Evolutionary conservation across 2,797 vertebrate genomes (phyloP).

Genomic region (Acanthis flammea): DNA sequence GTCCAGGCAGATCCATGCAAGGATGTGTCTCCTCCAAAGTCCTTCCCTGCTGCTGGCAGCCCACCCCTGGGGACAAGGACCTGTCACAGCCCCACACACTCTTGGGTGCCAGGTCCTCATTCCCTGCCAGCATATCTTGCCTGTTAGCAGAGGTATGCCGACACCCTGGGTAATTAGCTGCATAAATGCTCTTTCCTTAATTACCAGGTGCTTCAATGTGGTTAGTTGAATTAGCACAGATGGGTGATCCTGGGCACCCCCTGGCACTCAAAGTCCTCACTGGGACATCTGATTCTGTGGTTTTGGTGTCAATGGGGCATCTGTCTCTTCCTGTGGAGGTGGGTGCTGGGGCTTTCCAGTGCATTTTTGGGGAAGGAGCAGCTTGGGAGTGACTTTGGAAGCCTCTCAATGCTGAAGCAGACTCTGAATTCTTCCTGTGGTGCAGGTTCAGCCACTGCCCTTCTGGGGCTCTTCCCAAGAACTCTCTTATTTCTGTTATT

Average conservation of each 20-base stretch:
- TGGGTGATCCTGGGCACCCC: neutral
- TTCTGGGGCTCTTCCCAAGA: neutral
- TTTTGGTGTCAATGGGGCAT: neutral
- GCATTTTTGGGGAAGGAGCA: neutral
- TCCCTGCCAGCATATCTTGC: neutral
- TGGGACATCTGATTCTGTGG: neutral
- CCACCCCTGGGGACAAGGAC: fast-evolving
- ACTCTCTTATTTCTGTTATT: neutral
- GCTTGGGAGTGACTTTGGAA: neutral
- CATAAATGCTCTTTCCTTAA: neutral
- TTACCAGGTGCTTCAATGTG: neutral
- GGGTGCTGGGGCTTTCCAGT: neutral
- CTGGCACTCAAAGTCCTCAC: fast-evolving
- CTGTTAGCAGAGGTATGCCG: neutral
- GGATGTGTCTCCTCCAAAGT: neutral
- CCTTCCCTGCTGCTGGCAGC: neutral
- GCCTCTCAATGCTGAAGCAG: fast-evolving
- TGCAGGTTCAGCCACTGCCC: neutral
- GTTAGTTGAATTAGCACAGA: neutral
- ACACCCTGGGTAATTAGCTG: neutral
- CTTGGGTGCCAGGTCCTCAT: neutral
- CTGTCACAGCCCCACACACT: neutral
- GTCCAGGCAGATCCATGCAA: neutral
- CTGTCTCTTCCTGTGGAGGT: neutral
- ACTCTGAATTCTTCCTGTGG: fast-evolving